These are phyloP conservation scores for Mormyrus hasselquistii DNA, from an alignment of 2,797 vertebrate genomes.

Conservation along the genomic window DNA sequence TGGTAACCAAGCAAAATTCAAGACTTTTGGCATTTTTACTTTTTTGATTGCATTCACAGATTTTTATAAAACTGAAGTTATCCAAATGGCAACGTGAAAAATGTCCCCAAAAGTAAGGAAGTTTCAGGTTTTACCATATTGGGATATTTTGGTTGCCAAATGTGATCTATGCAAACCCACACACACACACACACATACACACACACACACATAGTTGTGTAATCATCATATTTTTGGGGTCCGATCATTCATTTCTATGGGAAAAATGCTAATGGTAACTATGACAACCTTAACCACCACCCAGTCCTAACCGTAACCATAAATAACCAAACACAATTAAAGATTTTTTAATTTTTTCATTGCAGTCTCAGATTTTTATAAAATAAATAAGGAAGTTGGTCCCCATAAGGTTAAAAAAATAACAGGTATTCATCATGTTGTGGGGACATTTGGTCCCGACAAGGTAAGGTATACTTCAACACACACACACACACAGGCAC, in stretches of 20 bases:
- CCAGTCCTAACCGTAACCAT: no score
- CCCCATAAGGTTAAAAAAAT: background rate
- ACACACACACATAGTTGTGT: background rate
- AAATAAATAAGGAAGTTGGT: background rate
- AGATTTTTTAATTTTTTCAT: background rate
- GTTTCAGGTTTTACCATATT: background rate
- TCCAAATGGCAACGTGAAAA: no score
- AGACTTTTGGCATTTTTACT: background rate
- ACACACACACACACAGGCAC: background rate
- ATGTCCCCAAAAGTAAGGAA: background rate
- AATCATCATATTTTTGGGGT: no score
- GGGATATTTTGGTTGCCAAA: background rate
- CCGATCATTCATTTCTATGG: no score
- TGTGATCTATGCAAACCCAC: background rate
- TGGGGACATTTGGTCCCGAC: background rate
- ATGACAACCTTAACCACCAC: no score
- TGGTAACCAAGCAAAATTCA: background rate
- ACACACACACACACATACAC: background rate
- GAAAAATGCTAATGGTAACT: no score
- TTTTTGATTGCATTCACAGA: background rate
- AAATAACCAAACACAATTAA: no score
- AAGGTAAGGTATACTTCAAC: background rate
- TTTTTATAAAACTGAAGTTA: background rate
- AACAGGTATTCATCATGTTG: background rate
- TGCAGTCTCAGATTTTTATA: background rate